phyloP scores from a whole-genome alignment of 2,888 invertebrate genomes.

The Neocrepidodera transversa region DNA sequence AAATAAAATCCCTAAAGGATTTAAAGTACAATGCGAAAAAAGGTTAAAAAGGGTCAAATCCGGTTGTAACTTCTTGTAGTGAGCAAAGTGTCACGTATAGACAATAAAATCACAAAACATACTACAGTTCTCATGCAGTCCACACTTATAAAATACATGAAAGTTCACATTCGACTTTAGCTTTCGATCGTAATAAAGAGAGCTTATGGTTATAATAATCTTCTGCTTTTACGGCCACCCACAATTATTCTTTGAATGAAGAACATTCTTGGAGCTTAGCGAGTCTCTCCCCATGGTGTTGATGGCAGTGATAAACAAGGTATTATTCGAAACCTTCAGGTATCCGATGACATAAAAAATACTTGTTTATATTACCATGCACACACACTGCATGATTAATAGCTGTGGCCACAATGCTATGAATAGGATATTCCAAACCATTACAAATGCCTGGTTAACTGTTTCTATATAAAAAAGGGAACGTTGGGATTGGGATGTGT shows the following conservation, averaged over 20 bases:
- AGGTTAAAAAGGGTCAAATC: constrained; percentile 2
- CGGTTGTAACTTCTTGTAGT: background rate
- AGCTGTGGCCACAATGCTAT: constrained; percentile 52
- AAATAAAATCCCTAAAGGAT: constrained; percentile 12
- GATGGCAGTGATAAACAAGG: constrained; percentile 62
- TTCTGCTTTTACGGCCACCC: constrained; percentile 50
- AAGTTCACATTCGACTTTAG: constrained; percentile 18
- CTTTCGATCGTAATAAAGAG: constrained; percentile 31
- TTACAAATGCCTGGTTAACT: constrained; percentile 53
- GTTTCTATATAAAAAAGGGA: constrained; percentile 12
- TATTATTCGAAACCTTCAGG: constrained; percentile 58
- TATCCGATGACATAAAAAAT: constrained; percentile 64
- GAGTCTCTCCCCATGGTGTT: constrained; percentile 59
- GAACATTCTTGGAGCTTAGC: constrained; percentile 49
- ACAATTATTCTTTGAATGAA: constrained; percentile 49
- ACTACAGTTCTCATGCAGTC: constrained; percentile 10
- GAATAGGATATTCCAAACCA: constrained; percentile 38
- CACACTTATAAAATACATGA: constrained; percentile 11
- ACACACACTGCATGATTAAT: constrained; percentile 60
- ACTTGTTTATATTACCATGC: constrained; percentile 62
- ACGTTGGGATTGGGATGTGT: constrained; percentile 8
- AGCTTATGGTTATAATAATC: constrained; percentile 36
- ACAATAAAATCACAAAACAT: constrained; percentile 12
- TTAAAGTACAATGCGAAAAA: constrained; percentile 11
- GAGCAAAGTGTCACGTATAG: constrained; percentile 18